Conservation (phyloP, 2,113 vertebrate genomes). For the Tetrax tetrax region DNA sequence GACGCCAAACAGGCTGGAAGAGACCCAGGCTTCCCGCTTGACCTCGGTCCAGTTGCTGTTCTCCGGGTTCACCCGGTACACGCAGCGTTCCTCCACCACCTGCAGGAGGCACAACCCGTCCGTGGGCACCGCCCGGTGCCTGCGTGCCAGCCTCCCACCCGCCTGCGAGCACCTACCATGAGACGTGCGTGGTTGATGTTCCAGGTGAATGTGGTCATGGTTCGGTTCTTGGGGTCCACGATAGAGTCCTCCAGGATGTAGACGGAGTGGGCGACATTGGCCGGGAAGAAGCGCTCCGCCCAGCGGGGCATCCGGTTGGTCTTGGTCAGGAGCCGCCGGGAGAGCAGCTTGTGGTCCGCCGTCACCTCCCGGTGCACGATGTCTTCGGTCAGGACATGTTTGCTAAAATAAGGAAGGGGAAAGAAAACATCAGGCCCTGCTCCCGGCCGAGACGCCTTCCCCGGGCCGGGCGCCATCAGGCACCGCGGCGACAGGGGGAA, state of each 20-base stretch:
- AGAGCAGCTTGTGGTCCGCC: conserved; percentile 90
- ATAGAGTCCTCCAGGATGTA: conserved; percentile 97
- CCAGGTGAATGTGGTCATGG: conserved; percentile 95
- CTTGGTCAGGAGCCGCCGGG: conserved; percentile 96
- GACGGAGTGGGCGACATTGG: conserved; percentile 89
- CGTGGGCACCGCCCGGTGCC: background rate
- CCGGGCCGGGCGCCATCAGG: background rate
- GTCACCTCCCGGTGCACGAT: conserved; percentile 95
- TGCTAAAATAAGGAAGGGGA: conserved; percentile 72
- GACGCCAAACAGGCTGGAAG: conserved; percentile 90
- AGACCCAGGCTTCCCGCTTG: conserved; percentile 94
- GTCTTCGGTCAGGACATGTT: conserved; percentile 97
- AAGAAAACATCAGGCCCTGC: background rate
- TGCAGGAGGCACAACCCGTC: background rate
- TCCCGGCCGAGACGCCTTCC: rapidly evolving
- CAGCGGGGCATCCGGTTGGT: conserved; percentile 92
- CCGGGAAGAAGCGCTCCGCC: conserved; percentile 92
- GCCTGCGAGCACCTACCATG: conserved; percentile 76
- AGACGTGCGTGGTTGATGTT: conserved; percentile 93
- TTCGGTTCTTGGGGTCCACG: conserved; percentile 91
- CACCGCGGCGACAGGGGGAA: rapidly evolving
- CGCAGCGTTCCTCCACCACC: conserved; percentile 92
- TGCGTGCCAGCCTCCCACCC: rapidly evolving
- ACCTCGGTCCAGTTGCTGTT: conserved; percentile 93
- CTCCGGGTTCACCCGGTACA: conserved; percentile 87